Percentiles rank a stretch among this genome's conserved stretches.
Conservation (phyloP, 1,140 invertebrate genomes). For the Yoshiicerus persimilis region DNA sequence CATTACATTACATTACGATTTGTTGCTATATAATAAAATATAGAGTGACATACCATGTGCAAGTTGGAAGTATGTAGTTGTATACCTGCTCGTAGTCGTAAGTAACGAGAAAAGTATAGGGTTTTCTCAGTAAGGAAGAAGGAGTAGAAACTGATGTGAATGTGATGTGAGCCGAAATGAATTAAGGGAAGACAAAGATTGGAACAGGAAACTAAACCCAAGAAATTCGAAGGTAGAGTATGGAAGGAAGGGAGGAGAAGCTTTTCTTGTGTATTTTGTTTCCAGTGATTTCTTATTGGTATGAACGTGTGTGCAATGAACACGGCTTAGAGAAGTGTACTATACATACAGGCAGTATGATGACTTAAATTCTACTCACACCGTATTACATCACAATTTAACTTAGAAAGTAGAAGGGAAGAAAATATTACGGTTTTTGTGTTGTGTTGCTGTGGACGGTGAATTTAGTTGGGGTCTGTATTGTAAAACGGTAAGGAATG, state of each 20-base stretch:
- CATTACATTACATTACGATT: not conserved
- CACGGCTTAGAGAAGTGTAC: too few relatives aligned
- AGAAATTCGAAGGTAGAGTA: not conserved
- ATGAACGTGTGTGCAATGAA: not conserved
- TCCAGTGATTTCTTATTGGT: not conserved
- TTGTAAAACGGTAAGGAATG: not conserved
- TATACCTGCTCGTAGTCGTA: not conserved
- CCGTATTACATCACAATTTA: not conserved
- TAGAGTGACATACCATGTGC: not conserved
- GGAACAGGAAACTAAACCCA: conserved; percentile 27
- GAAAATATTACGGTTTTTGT: not conserved
- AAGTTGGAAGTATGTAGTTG: not conserved
- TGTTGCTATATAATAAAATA: not conserved
- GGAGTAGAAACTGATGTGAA: not conserved
- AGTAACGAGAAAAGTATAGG: not conserved
- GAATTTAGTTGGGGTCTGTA: not conserved
- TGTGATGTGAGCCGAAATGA: conserved; percentile 10
- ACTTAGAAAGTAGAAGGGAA: not conserved
- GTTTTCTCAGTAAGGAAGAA: not conserved
- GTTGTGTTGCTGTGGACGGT: not conserved
- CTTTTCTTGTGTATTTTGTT: not conserved
- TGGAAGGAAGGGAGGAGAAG: not conserved
- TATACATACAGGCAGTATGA: not conserved
- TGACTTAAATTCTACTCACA: not conserved
- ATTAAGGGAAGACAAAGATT: conserved; percentile 19